Conservation (phyloP, 1,140 invertebrate species). For the Branchinecta lynchi region DNA sequence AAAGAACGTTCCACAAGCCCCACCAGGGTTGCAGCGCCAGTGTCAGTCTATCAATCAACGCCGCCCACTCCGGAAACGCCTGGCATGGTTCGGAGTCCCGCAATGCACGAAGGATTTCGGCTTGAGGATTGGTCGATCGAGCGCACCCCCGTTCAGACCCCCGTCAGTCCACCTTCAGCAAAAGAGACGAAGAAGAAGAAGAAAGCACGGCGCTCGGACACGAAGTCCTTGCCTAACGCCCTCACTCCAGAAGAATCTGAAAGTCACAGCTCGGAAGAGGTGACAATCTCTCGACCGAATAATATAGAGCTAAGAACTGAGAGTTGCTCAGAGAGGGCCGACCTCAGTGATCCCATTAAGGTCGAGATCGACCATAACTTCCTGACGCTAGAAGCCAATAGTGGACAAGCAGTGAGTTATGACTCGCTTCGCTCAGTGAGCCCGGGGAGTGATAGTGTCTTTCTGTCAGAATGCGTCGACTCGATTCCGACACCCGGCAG, state of each 20-base stretch:
- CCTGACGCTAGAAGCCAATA: conserved; percentile 2
- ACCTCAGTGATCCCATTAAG: background rate
- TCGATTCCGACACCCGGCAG: background rate
- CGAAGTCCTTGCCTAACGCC: background rate
- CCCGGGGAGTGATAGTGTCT: conserved; percentile 71
- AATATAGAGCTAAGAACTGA: background rate
- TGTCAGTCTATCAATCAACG: conserved; percentile 20
- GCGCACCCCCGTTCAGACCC: conserved; percentile 26
- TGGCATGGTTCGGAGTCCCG: conserved; percentile 31
- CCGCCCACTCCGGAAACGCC: conserved; percentile 28
- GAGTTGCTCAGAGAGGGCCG: background rate
- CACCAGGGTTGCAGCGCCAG: conserved; percentile 24
- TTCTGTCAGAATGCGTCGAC: conserved; percentile 48
- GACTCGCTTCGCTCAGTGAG: conserved; percentile 66
- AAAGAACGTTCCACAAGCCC: background rate
- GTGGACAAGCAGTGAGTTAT: conserved; percentile 37
- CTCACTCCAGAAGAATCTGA: background rate
- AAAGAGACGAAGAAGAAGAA: background rate
- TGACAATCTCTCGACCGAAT: background rate
- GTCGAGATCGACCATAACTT: conserved; percentile 2
- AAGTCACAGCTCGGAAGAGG: background rate
- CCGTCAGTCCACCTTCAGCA: conserved; percentile 20
- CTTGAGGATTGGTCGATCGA: conserved; percentile 33
- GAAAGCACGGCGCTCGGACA: background rate
- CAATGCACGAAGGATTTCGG: conserved; percentile 32